Conservation (phyloP, 2,888 invertebrate genomes). For the Rambutsinella grinnellia region DNA sequence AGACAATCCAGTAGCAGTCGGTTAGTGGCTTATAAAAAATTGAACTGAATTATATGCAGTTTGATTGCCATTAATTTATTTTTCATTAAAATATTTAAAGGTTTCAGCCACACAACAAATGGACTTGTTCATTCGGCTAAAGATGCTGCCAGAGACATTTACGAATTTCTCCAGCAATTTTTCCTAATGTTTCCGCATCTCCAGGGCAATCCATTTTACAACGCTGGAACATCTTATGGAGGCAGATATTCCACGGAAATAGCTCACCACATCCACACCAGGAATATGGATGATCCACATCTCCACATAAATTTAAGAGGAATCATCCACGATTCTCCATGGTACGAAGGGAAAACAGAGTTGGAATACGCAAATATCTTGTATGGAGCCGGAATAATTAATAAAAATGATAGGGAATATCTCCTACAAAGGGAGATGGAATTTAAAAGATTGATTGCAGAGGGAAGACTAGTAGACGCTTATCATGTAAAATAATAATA, state of each 20-base stretch:
- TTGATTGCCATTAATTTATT: neutral
- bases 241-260: slow-evolving; percentile 30
- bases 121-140: slow-evolving; percentile 22
- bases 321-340: slow-evolving; percentile 60
- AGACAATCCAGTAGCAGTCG: slow-evolving; percentile 70
- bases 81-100: slow-evolving; percentile 12
- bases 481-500: slow-evolving; percentile 41
- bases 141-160: slow-evolving; percentile 34
- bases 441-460: slow-evolving; percentile 50
- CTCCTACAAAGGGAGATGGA: slow-evolving; percentile 60
- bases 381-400: slow-evolving; percentile 68
- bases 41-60: too few species aligned
- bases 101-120: slow-evolving; percentile 50
- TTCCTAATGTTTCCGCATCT: slow-evolving; percentile 50
- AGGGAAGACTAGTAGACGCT: slow-evolving; percentile 52
- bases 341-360: slow-evolving; percentile 66
- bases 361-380: slow-evolving; percentile 69
- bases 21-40: slow-evolving; percentile 54
- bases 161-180: slow-evolving; percentile 48
- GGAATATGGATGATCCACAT: slow-evolving; percentile 73
- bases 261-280: slow-evolving; percentile 28
- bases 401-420: slow-evolving; percentile 57
- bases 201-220: slow-evolving; percentile 40
- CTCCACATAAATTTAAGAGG: slow-evolving; percentile 79
- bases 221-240: slow-evolving; percentile 37